Conservation (phyloP, 2,888 invertebrate genomes). For the Aspidapion aeneum region DNA sequence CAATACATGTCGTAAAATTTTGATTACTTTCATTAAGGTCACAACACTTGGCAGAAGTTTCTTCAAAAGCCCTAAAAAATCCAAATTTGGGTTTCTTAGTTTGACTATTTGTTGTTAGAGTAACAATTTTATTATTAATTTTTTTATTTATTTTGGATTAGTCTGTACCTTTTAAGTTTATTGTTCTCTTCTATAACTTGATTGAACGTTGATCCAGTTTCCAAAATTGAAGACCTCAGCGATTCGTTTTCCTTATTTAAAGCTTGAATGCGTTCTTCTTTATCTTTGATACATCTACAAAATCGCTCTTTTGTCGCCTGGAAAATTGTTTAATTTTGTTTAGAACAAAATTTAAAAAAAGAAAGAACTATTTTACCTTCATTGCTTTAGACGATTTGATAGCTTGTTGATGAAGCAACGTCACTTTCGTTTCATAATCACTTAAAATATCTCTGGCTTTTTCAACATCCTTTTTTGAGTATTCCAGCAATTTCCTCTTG, state of each 20-base stretch:
- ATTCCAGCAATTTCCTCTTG: slow-evolving; percentile 24
- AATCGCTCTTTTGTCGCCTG: slow-evolving; percentile 32
- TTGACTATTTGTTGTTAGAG: too few relatives aligned
- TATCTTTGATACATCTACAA: slow-evolving; percentile 29
- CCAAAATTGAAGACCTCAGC: slow-evolving; percentile 21
- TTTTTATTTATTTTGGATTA: too few relatives aligned
- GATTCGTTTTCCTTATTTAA: slow-evolving; percentile 25
- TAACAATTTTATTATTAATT: too few relatives aligned
- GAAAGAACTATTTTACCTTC: too few relatives aligned
- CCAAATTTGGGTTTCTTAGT: too few relatives aligned
- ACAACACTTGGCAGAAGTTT: slow-evolving; percentile 23
- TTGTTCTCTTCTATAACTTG: slow-evolving; percentile 18
- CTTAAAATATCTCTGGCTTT: slow-evolving; percentile 30
- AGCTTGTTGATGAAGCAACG: slow-evolving; percentile 30
- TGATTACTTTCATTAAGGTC: slow-evolving; percentile 24
- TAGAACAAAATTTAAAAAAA: neutral
- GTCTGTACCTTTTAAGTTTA: slow-evolving; percentile 24
- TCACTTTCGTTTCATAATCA: slow-evolving; percentile 33
- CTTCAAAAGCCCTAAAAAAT: slow-evolving; percentile 17
- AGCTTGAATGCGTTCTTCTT: slow-evolving; percentile 28
- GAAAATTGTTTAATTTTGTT: neutral
- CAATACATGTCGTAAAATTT: slow-evolving; percentile 26
- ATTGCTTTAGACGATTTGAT: slow-evolving; percentile 32
- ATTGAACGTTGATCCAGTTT: neutral
- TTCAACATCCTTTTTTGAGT: slow-evolving; percentile 26